Percentiles rank a stretch among this genome's conserved stretches.
Evolutionary conservation across 2,888 invertebrate genomes (phyloP).

Genomic region (Pogonocherus hispidulus): DNA sequence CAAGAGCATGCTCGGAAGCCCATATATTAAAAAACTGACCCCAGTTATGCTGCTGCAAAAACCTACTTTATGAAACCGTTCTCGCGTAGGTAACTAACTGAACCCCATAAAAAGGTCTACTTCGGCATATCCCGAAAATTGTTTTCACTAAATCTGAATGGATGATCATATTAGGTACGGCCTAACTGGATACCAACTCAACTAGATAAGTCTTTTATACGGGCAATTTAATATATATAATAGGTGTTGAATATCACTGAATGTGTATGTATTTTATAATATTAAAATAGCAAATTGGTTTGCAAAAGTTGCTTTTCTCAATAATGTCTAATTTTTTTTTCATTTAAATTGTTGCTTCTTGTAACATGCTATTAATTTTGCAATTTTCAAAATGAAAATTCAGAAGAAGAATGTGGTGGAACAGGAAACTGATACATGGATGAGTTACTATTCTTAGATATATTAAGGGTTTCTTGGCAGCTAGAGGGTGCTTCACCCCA

Average conservation of each 20-base stretch:
- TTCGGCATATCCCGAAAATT: constrained; percentile 10
- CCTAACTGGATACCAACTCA: constrained; percentile 10
- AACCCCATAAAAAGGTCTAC: constrained; percentile 6
- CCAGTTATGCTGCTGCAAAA: constrained; percentile 9
- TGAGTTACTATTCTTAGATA: too few species aligned
- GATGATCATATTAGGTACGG: constrained; percentile 13
- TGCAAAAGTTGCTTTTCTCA: too few species aligned
- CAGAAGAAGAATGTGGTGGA: too few species aligned
- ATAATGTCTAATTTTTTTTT: too few species aligned
- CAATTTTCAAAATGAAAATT: too few species aligned
- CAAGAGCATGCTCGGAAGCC: too few species aligned
- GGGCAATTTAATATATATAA: constrained; percentile 10
- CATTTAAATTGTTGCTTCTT: too few species aligned
- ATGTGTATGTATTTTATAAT: background rate
- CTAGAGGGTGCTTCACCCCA: too few species aligned
- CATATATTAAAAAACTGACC: background rate
- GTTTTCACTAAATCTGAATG: constrained; percentile 24
- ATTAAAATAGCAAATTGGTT: too few species aligned
- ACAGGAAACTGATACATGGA: too few species aligned
- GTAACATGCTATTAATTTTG: too few species aligned
- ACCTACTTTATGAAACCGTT: constrained; percentile 9
- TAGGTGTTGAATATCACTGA: background rate
- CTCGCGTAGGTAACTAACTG: background rate
- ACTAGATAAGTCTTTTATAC: constrained; percentile 15
- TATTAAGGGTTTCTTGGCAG: too few species aligned